Conservation (phyloP, 1,140 invertebrate genomes). For the Drosophila hydei region DNA sequence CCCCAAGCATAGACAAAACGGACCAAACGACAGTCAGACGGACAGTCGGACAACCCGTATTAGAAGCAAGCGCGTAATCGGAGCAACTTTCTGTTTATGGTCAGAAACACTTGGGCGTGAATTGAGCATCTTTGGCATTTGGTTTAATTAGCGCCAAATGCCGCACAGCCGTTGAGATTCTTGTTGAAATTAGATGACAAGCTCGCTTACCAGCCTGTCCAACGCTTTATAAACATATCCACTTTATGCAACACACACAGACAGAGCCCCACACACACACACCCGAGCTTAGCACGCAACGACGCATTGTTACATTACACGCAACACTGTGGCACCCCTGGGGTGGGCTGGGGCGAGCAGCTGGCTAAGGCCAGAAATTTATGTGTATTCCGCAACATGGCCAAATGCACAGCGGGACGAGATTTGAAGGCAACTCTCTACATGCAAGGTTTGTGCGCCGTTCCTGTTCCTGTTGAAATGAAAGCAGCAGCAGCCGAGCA, state of each 20-base stretch:
- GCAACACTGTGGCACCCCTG: slow-evolving; percentile 52
- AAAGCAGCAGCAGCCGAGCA: slow-evolving; percentile 72
- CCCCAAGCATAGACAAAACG: slow-evolving; percentile 33
- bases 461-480: slow-evolving; percentile 68
- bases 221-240: slow-evolving; percentile 38
- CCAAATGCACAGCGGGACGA: slow-evolving; percentile 63
- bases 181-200: slow-evolving; percentile 53
- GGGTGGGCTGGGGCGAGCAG: background rate
- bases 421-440: slow-evolving; percentile 34
- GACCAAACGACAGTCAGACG: background rate
- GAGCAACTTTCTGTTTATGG: slow-evolving; percentile 68
- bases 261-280: background rate
- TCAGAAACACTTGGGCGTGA: slow-evolving; percentile 77
- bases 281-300: slow-evolving; percentile 32
- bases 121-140: slow-evolving; percentile 81
- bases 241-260: slow-evolving; percentile 32
- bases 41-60: slow-evolving; percentile 37
- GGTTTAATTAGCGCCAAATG: slow-evolving; percentile 73
- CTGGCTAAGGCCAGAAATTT: slow-evolving; percentile 50
- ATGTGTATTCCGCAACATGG: slow-evolving; percentile 53
- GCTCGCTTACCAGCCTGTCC: slow-evolving; percentile 11
- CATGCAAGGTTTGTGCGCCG: slow-evolving; percentile 24
- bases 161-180: slow-evolving; percentile 56
- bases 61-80: slow-evolving; percentile 66
- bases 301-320: slow-evolving; percentile 53